These are phyloP conservation scores for Macaria liturata DNA, from an alignment of 2,888 invertebrate genomes.

Conservation along the genomic window DNA sequence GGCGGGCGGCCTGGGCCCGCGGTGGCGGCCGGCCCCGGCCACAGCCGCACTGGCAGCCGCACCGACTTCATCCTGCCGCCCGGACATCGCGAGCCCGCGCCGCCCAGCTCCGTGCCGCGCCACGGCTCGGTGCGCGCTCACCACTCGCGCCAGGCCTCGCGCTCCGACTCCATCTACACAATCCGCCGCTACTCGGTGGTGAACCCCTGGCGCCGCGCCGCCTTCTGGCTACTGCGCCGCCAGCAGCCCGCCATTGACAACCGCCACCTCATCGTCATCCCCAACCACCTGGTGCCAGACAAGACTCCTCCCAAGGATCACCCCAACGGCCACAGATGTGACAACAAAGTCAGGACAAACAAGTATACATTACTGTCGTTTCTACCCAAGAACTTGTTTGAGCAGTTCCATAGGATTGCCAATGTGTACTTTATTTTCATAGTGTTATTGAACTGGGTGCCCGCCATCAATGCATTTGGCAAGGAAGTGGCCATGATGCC, in stretches of 20 bases:
- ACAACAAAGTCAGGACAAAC: slow-evolving; percentile 95
- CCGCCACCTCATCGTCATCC: slow-evolving; percentile 88
- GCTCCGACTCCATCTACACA: slow-evolving; percentile 95
- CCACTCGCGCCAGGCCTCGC: slow-evolving; percentile 94
- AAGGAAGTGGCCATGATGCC: slow-evolving; percentile 98
- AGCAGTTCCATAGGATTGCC: slow-evolving; percentile 98
- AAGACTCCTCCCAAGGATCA: slow-evolving; percentile 91
- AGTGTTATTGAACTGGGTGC: slow-evolving; percentile 97
- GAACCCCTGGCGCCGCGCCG: slow-evolving; percentile 87
- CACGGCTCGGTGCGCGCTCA: slow-evolving; percentile 79
- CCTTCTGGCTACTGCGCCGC: slow-evolving; percentile 84
- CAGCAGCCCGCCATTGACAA: slow-evolving; percentile 86
- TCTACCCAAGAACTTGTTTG: slow-evolving; percentile 96
- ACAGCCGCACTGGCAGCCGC: slow-evolving; percentile 92
- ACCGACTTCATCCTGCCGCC: slow-evolving; percentile 95
- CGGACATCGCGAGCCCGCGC: slow-evolving; percentile 88
- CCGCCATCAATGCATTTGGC: slow-evolving; percentile 96
- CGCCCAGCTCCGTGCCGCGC: slow-evolving; percentile 69
- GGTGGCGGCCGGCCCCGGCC: slow-evolving; percentile 83
- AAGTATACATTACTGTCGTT: slow-evolving; percentile 97
- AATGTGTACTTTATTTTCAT: slow-evolving; percentile 99
- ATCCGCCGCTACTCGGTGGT: slow-evolving; percentile 89
- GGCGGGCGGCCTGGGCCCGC: slow-evolving; percentile 54
- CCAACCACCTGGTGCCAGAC: slow-evolving; percentile 93
- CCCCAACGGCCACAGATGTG: slow-evolving; percentile 91